Base-by-base conservation (phyloP, 2,797 vertebrate genomes). In the Spinus pinus region DNA sequence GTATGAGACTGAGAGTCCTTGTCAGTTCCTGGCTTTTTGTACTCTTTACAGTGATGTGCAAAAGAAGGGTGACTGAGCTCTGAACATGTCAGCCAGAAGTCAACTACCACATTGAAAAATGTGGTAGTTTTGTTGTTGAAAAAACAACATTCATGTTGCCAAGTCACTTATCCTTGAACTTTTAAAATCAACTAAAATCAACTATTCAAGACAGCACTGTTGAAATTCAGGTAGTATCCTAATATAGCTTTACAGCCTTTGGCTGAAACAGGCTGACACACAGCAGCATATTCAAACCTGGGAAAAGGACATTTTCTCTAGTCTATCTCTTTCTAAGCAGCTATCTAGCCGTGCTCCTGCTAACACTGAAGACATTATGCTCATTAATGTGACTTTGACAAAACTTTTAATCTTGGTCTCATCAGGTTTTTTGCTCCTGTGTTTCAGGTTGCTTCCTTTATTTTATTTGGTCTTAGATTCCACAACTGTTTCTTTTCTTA, bases 331-430 rank as follows among this genome's bases (percentile, higher is more conserved):
- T 37, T 37, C 12, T 24, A 51, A 9, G 33, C 2, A 5, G 2
- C 22, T 49, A 1, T 41, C 46, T 64, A 77, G 28, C 21, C 0
- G 0, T 88, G 42, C 9, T 67, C 5, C 65, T 44, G 30, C 7
- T 60, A 64, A 44, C 20, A 23, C n/a, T 85, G 4, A 12, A 82
- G 37, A 35, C 4, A 21, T 67, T 44, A 73, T 25, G 8, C 4
- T 81, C 33, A 31, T 73, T 77, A 49, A 57, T 46, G 6, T 53
- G 53, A 80, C 69, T 73, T 41, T 31, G 22, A 8, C 12, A 71
- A 22, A 53, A 56, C 33, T 90, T 90, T 65, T 54, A 46, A 24
- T 51, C 12, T 77, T 62, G 58, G 7, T 12, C 21, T 82, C 7
- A 28, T 39, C 19, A 37, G 8, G 1, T 2, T 54, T 65, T 86